A percentile compares a stretch with the other conserved stretches of the same genome.
Evolutionary conservation across 2,888 invertebrate species (phyloP).

Genomic region (Ophion slaviceki): DNA sequence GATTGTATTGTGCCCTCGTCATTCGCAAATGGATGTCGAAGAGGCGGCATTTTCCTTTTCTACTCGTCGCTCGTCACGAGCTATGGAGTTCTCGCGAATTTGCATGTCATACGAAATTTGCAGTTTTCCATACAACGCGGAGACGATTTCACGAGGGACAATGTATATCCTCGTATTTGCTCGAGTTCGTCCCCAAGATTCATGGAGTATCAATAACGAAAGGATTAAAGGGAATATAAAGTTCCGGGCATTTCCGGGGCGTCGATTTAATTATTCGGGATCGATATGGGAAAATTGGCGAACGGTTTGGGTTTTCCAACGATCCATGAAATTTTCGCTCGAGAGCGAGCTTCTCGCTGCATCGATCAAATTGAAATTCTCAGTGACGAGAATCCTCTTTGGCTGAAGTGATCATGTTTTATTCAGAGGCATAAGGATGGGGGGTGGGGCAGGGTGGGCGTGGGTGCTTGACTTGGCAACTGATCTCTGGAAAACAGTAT

Average conservation of each 20-base stretch:
- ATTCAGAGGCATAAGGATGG: constrained; percentile 37
- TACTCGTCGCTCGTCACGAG: not conserved
- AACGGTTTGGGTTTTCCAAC: constrained; percentile 33
- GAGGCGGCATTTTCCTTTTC: not conserved
- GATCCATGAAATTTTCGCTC: constrained; percentile 4
- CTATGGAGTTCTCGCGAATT: constrained; percentile 16
- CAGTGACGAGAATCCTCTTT: constrained; percentile 63
- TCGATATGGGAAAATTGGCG: constrained; percentile 52
- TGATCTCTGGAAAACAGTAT: constrained; percentile 51
- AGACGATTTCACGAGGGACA: constrained; percentile 14
- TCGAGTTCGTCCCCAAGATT: constrained; percentile 6
- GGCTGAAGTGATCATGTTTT: constrained; percentile 62
- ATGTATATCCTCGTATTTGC: constrained; percentile 40
- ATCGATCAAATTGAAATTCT: constrained; percentile 64
- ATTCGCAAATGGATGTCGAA: not conserved
- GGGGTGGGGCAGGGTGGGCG: not conserved
- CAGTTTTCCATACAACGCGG: constrained; percentile 9
- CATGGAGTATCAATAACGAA: constrained; percentile 33
- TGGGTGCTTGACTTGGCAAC: constrained; percentile 50
- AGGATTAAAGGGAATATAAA: constrained; percentile 54
- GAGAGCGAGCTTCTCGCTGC: constrained; percentile 20
- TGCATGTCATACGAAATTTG: constrained; percentile 33
- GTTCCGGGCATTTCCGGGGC: constrained; percentile 32
- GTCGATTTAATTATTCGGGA: constrained; percentile 63
- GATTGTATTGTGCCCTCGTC: not conserved